A percentile compares a stretch with the other conserved stretches of the same genome.
phyloP scores from a whole-genome alignment of 2,888 invertebrate genomes.

The Clivina fossor region DNA sequence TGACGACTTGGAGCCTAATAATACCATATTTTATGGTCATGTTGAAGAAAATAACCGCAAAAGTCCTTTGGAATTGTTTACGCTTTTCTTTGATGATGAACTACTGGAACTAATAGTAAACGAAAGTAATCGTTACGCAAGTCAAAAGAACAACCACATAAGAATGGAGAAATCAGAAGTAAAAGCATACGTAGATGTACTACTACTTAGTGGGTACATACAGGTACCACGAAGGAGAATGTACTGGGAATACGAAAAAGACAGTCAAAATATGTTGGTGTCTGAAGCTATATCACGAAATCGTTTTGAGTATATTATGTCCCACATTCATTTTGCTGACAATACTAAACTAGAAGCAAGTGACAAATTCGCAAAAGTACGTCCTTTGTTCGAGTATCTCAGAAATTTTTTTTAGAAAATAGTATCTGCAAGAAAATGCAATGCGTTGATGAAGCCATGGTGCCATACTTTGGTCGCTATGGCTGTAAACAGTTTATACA shows the following conservation, averaged over 20 bases:
- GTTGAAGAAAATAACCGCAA: too few relatives aligned
- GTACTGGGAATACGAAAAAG: constrained; percentile 43
- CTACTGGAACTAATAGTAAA: too few relatives aligned
- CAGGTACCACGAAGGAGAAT: constrained; percentile 41
- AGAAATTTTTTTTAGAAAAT: constrained; percentile 42
- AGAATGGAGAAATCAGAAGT: too few relatives aligned
- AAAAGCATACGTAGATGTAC: too few relatives aligned
- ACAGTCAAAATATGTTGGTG: constrained; percentile 42
- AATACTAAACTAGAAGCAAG: constrained; percentile 41
- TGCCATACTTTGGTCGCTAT: constrained; percentile 47
- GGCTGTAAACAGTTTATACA: constrained; percentile 45
- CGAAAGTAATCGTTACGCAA: too few relatives aligned
- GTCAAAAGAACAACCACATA: too few relatives aligned
- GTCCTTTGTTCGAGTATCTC: constrained; percentile 41
- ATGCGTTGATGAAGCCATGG: constrained; percentile 47
- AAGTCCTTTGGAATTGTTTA: too few relatives aligned
- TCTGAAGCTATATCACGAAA: constrained; percentile 43
- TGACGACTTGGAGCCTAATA: too few relatives aligned
- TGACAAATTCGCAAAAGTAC: constrained; percentile 44
- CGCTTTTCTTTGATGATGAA: too few relatives aligned
- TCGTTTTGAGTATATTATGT: constrained; percentile 43
- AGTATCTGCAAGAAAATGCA: constrained; percentile 41
- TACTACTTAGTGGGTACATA: constrained; percentile 43
- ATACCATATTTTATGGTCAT: too few relatives aligned
- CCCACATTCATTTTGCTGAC: constrained; percentile 43